phyloP scores from a whole-genome alignment of 2,113 vertebrate species.

The Fukomys damarensis region DNA sequence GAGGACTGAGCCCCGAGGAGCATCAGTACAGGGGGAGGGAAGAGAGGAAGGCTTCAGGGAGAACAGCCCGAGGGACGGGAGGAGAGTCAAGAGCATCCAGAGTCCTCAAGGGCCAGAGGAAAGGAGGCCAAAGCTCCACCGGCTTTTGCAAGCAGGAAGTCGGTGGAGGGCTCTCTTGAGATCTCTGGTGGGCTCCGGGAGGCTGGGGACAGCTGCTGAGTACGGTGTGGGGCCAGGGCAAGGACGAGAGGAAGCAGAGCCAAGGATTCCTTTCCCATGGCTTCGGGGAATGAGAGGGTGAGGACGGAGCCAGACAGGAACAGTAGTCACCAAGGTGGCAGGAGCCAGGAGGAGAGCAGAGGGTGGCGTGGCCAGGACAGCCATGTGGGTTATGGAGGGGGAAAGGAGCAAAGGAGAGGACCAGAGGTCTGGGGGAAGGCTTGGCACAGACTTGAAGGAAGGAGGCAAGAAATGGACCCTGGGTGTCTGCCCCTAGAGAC shows the following conservation, averaged over 20 bases:
- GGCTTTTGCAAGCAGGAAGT: background rate
- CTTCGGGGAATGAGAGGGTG: background rate
- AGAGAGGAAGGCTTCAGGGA: background rate
- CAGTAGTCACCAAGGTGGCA: background rate
- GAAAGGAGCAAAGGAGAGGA: background rate
- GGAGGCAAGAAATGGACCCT: background rate
- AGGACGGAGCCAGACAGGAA: background rate
- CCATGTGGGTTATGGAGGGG: accelerated
- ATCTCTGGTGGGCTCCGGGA: background rate
- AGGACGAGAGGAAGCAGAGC: background rate
- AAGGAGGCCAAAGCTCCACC: background rate
- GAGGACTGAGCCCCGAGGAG: background rate
- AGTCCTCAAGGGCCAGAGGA: background rate
- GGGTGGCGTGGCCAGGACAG: background rate
- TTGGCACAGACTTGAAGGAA: background rate
- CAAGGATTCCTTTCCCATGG: background rate
- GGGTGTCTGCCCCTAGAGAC: background rate
- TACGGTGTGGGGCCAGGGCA: background rate
- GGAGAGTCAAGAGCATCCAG: background rate
- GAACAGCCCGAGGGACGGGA: background rate
- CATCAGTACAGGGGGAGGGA: background rate
- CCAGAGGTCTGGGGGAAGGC: background rate
- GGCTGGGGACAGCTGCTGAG: background rate
- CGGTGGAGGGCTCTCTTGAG: background rate
- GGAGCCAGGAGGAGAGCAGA: background rate